Evolutionary conservation across 2,888 invertebrate species (phyloP).

Genomic region (Drosophila siamana): DNA sequence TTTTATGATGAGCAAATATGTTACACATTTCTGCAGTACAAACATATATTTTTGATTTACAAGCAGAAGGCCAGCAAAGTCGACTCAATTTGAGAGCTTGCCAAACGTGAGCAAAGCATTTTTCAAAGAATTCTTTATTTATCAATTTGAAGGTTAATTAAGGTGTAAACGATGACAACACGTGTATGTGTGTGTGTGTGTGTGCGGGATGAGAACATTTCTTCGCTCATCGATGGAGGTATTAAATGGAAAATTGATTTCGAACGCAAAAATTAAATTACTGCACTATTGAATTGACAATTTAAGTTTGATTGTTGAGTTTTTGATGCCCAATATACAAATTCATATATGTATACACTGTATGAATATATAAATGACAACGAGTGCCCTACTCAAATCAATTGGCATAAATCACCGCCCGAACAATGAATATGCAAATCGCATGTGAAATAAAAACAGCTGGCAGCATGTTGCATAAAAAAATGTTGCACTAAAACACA

Average conservation of each 20-base stretch:
- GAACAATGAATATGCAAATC: conserved; percentile 49
- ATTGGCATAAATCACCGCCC: conserved; percentile 36
- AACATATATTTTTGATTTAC: neutral
- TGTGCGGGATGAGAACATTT: neutral
- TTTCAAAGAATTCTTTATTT: conserved; percentile 1
- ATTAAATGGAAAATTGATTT: conserved; percentile 38
- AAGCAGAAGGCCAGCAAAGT: neutral
- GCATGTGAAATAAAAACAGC: conserved; percentile 5
- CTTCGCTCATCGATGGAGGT: neutral
- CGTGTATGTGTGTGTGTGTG: neutral
- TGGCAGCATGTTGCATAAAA: conserved; percentile 9
- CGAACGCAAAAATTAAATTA: conserved; percentile 12
- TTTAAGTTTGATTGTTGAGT: conserved; percentile 17
- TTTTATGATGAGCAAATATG: conserved; percentile 4
- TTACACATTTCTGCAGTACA: conserved; percentile 1
- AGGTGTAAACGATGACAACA: conserved; percentile 1
- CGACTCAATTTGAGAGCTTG: conserved; percentile 28
- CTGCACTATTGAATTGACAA: conserved; percentile 39
- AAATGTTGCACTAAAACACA: conserved; percentile 4
- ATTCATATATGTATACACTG: conserved; percentile 20
- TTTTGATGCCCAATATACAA: conserved; percentile 22
- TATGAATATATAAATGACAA: conserved; percentile 38
- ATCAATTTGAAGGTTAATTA: conserved; percentile 57
- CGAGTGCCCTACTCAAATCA: conserved; percentile 21
- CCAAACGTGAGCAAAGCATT: conserved; percentile 11